Base-by-base conservation (phyloP, 2,888 invertebrate genomes). In the Tubiluchus corallicola region DNA sequence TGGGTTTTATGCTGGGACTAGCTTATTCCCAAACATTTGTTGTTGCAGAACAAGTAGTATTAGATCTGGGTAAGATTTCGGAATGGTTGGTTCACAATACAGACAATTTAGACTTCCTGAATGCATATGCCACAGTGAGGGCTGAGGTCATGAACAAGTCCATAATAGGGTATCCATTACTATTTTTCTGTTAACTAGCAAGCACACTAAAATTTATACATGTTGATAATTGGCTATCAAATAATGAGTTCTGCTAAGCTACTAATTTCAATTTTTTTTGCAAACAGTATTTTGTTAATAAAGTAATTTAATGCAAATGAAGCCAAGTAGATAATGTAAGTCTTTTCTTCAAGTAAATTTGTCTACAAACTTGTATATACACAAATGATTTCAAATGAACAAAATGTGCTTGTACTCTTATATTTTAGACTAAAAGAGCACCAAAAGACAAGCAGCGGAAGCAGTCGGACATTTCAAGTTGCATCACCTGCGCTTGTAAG, bases 51-150 rank as follows among this genome's bases (percentile, higher is more conserved):
- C 72, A 72, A 52, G 74, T 76, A 1, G 65, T 77, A 43, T 73
- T 74, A 44, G 77, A 81, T 52, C 68, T 90, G 55, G 73, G 77
- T 4, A 75, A 75, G 44, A 82, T 90, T 46, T 79, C 87, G 0
- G 74, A 73, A 40, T 92, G 92, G 92, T 71, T 92, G 18, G 76
- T 82, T 53, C n/a, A n/a, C n/a, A 76, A 75, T 49, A 75, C 82
- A 59, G 71, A 75, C 48, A 70, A 77, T 37, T 73, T 75, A 50
- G 79, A 79, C 55, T 81, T 77, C 55, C 74, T 79, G 50, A 75
- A 77, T 52, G 76, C 79, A 17, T 82, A 81, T 61, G 75, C 79
- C 2, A 71, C 73, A 41, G 74, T 80, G 15, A 67, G 88, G 4
- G 81, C 83, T 0, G 75, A 76, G 13, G 77, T 82, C 17, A 74